Evolutionary conservation across 1,140 invertebrate genomes (phyloP).

Genomic region (Drosophila mojavensis): DNA sequence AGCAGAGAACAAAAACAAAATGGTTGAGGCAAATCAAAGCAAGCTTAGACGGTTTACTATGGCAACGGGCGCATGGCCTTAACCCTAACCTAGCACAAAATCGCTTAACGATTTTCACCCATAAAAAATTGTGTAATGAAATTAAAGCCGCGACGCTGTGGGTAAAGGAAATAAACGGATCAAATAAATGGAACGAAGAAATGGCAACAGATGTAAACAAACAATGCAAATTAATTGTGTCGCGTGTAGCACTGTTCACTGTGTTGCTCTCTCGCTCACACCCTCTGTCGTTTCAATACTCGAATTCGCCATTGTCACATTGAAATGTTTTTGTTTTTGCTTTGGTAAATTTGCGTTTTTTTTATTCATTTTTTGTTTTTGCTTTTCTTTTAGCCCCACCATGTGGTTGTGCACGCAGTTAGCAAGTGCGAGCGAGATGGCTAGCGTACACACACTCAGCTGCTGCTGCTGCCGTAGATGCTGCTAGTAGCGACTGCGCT

Average conservation of each 20-base stretch:
- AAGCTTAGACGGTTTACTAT: neutral
- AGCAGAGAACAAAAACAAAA: neutral
- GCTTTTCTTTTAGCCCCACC: conserved; percentile 29
- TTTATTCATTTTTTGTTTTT: conserved; percentile 28
- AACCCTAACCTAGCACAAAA: conserved; percentile 78
- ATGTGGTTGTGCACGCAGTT: conserved; percentile 42
- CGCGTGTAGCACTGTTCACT: conserved; percentile 1
- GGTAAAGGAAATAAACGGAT: neutral
- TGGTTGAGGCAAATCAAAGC: neutral
- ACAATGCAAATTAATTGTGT: conserved; percentile 44
- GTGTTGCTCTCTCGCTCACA: neutral
- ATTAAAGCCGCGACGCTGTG: neutral
- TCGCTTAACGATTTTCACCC: conserved; percentile 1
- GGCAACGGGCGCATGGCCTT: conserved; percentile 60
- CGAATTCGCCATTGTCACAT: conserved; percentile 16
- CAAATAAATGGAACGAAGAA: neutral
- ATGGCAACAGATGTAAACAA: conserved; percentile 34
- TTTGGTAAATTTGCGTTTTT: conserved; percentile 12
- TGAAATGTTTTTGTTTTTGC: conserved; percentile 50
- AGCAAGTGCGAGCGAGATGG: conserved; percentile 39
- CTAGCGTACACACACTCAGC: conserved; percentile 47
- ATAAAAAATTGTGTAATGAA: conserved; percentile 23
- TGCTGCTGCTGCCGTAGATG: conserved; percentile 29
- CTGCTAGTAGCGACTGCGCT: no score
- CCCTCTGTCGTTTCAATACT: neutral